Evolutionary conservation across 2,888 invertebrate genomes (phyloP).

Genomic region (Nomada lathburiana): DNA sequence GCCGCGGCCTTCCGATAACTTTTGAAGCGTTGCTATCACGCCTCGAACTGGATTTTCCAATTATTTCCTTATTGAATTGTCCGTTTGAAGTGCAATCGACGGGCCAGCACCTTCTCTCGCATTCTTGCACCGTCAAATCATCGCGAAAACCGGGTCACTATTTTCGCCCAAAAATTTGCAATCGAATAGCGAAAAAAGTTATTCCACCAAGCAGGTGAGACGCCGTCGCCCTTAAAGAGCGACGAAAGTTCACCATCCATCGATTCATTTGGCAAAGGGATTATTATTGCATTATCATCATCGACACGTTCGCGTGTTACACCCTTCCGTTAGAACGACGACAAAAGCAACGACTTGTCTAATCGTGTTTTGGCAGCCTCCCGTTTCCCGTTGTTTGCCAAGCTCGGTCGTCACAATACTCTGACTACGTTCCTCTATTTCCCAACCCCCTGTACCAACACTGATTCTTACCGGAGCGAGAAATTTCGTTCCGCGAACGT

Average conservation of each 20-base stretch:
- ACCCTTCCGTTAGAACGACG: slow-evolving; percentile 13
- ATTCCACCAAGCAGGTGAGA: not conserved
- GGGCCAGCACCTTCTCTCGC: not conserved
- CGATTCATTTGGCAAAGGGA: not conserved
- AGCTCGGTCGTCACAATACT: slow-evolving; percentile 52
- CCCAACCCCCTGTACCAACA: slow-evolving; percentile 30
- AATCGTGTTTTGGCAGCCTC: slow-evolving; percentile 54
- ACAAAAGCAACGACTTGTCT: slow-evolving; percentile 30
- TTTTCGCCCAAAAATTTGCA: not conserved
- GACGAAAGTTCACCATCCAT: too few relatives aligned
- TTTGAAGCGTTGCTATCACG: slow-evolving; percentile 3
- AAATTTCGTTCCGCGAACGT: slow-evolving; percentile 56
- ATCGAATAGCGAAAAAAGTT: not conserved
- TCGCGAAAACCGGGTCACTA: slow-evolving; percentile 16
- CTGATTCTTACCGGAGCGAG: slow-evolving; percentile 57
- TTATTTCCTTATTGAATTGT: slow-evolving; percentile 46
- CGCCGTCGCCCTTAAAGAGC: not conserved
- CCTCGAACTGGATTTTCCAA: slow-evolving; percentile 22
- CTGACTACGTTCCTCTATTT: slow-evolving; percentile 26
- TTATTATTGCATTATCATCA: slow-evolving; percentile 18
- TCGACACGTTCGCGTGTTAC: slow-evolving; percentile 35
- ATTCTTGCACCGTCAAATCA: not conserved
- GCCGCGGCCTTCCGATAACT: not conserved
- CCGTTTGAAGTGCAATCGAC: slow-evolving; percentile 1
- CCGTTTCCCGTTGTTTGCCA: slow-evolving; percentile 46